Conservation (phyloP, 2,113 vertebrate species). For the Rostratula benghalensis region DNA sequence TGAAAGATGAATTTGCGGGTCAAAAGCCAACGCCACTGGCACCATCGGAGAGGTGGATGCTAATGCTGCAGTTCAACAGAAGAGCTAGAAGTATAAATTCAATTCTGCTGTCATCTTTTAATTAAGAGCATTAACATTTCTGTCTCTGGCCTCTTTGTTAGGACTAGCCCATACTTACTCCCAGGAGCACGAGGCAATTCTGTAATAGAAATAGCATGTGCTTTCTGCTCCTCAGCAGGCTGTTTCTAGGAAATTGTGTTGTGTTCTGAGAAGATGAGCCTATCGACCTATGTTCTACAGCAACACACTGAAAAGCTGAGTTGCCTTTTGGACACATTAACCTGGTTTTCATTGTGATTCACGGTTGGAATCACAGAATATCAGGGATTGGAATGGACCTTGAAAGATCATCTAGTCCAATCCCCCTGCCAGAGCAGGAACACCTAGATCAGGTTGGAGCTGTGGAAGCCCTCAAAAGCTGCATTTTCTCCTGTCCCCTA, state of each 20-base stretch:
- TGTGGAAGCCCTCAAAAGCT: neutral
- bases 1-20: neutral
- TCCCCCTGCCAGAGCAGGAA: no score
- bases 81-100: neutral
- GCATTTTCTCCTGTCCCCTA: neutral
- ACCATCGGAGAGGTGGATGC: neutral
- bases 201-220: neutral
- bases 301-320: slow-evolving; percentile 11
- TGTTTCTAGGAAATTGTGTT: slow-evolving; percentile 15
- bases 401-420: no score
- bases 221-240: neutral
- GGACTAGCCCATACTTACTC: neutral
- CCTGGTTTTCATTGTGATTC: neutral
- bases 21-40: neutral
- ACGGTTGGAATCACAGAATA: no score
- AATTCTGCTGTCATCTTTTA: neutral
- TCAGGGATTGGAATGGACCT: no score
- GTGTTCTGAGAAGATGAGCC: slow-evolving; percentile 51
- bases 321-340: neutral
- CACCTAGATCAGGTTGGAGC: no score
- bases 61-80: neutral
- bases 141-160: neutral
- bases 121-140: neutral
- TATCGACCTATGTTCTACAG: neutral
- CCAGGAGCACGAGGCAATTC: neutral